These are phyloP conservation scores for Hypotaenidia okinawae DNA, from an alignment of 2,797 vertebrate species.

Conservation along the genomic window DNA sequence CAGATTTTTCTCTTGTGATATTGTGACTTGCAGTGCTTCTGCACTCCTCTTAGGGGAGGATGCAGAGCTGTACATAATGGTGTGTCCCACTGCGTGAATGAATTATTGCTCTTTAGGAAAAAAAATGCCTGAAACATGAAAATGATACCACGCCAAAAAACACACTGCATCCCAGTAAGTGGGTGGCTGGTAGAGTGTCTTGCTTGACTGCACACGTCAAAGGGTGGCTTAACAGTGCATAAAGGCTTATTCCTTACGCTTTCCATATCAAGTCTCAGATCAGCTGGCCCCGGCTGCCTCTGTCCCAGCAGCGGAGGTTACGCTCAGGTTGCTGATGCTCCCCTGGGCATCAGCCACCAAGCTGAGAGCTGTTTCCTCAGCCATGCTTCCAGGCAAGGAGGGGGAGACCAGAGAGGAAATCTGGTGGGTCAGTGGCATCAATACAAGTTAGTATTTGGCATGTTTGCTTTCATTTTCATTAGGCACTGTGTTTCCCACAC, in stretches of 20 bases:
- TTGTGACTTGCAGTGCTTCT: background rate
- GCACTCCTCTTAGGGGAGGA: background rate
- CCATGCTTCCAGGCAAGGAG: background rate
- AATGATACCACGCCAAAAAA: background rate
- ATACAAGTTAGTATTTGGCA: accelerated
- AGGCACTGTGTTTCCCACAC: background rate
- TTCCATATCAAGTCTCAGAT: background rate
- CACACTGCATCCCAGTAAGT: background rate
- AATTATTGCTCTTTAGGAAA: background rate
- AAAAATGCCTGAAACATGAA: background rate
- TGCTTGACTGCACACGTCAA: background rate
- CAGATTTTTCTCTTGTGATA: background rate
- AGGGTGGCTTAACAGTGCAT: background rate
- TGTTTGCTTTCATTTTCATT: background rate
- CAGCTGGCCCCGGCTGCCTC: background rate
- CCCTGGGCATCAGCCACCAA: background rate
- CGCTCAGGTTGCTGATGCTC: background rate
- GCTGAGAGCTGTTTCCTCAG: background rate
- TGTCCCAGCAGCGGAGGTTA: background rate
- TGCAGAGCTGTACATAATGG: background rate
- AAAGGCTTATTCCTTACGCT: background rate
- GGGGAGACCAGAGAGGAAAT: background rate
- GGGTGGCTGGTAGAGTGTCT: background rate
- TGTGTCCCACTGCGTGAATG: background rate
- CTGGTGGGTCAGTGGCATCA: background rate